Evolutionary conservation across 2,797 vertebrate species (phyloP), one percentile per base, ranked within the genome.

Genomic region (Tamandua tetradactyla): DNA sequence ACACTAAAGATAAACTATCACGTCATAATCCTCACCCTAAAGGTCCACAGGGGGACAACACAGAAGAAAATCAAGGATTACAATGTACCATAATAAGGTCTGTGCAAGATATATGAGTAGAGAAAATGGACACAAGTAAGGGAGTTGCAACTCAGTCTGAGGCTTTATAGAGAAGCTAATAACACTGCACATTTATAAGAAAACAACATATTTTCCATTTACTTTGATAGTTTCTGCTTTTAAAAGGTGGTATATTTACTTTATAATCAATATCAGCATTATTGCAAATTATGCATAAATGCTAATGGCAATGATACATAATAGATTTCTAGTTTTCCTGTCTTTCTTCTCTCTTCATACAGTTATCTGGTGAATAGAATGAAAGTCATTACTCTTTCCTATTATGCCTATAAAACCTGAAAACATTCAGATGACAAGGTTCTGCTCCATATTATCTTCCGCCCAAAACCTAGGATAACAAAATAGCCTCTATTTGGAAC

Each of bases 191-290:
- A n/a, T 85, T 55, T 84, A 74, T 79, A 91, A 40, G 11, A 71
- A 78, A 94, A 66, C 25, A 40, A 35, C 22, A 1, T 4, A 49
- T 2, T 25, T 82, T 72, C 52, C 30, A 35, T 49, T 80, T 87
- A 75, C 64, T 71, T 68, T 9, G 3, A 3, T 32, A 80, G 12
- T 30, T 82, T 47, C 64, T 6, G 17, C 55, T 82, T 90, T 68
- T 57, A 82, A 92, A 92, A 83, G 15, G 3, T 47, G 18, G 11
- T 52, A 12, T 69, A 97, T 97, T 96, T 97, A 94, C 88, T 95
- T 97, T 93, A 86, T 84, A 97, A 97, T 82, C 75, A 92, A 89
- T 42, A 96, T 59, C 64, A 20, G 20, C 20, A 95, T 96, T 94
- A 95, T 62, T 92, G 87, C 23, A 2, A 1, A 6, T 97, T 95